Conservation (phyloP, 2,113 vertebrate species). For the Leucosticte australis region DNA sequence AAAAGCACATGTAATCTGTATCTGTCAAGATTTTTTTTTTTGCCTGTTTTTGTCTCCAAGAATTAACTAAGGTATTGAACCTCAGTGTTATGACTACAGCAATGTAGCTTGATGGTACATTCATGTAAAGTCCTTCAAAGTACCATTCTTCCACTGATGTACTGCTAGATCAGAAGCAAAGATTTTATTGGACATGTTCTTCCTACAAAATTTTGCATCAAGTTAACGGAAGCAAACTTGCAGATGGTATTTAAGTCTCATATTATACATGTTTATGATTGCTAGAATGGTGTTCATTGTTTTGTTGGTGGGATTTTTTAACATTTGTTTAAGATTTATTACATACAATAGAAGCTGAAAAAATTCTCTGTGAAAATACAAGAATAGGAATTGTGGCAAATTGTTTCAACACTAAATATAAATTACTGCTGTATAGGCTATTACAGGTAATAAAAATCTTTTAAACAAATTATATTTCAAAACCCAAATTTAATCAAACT, state of each 20-base stretch:
- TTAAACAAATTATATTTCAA: conserved; percentile 53
- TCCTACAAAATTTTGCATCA: neutral
- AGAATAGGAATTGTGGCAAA: neutral
- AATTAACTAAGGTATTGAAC: conserved; percentile 37
- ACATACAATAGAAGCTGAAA: conserved; percentile 9
- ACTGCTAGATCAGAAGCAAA: neutral
- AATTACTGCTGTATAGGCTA: conserved; percentile 21
- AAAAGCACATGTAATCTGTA: conserved; percentile 59
- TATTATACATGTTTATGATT: neutral
- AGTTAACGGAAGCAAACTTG: conserved; percentile 11
- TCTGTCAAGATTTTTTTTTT: conserved; percentile 30
- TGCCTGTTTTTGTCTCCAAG: conserved; percentile 35
- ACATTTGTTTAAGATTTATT: conserved; percentile 13
- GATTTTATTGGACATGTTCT: neutral
- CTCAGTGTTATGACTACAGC: neutral
- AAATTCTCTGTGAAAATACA: conserved; percentile 15
- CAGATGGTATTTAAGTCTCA: neutral
- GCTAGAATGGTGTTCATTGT: neutral
- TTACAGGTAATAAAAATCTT: conserved; percentile 51
- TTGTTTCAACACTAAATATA: conserved; percentile 13
- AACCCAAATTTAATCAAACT: conserved; percentile 59
- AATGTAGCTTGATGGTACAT: neutral
- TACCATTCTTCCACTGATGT: neutral
- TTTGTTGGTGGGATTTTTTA: neutral
- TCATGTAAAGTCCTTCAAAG: neutral